phyloP scores from a whole-genome alignment of 1,140 invertebrate genomes.

The Aleiodes sp. region DNA sequence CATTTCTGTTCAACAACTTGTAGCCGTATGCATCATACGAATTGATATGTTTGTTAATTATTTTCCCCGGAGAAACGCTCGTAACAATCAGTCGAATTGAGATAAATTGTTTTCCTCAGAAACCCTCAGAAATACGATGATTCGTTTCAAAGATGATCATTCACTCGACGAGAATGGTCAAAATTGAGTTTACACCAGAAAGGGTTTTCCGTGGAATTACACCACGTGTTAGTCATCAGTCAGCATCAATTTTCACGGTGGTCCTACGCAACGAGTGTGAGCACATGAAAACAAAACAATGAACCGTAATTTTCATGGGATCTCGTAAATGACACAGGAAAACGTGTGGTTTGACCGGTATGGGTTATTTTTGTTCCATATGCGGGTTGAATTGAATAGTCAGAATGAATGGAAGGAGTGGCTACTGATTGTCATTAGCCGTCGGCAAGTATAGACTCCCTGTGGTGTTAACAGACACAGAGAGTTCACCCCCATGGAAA shows the following conservation, averaged over 20 bases:
- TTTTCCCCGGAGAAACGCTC: not conserved
- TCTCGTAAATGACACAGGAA: constrained; percentile 21
- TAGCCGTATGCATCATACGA: too few species aligned
- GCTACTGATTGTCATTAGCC: constrained; percentile 52
- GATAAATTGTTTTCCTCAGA: not conserved
- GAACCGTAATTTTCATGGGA: not conserved
- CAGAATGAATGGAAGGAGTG: constrained; percentile 38
- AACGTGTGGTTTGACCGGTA: constrained; percentile 42
- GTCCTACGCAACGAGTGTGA: constrained; percentile 1
- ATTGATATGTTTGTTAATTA: too few species aligned
- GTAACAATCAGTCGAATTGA: not conserved
- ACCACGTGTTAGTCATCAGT: constrained; percentile 42
- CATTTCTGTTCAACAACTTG: constrained; percentile 5
- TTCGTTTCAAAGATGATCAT: constrained; percentile 38
- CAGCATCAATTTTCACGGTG: constrained; percentile 31
- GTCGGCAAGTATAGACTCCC: constrained; percentile 43
- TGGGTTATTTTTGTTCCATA: constrained; percentile 37
- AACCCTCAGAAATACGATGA: not conserved
- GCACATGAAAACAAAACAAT: not conserved
- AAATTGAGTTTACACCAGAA: constrained; percentile 21
- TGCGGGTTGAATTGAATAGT: constrained; percentile 34
- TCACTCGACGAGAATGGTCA: constrained; percentile 15
- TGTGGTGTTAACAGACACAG: constrained; percentile 31
- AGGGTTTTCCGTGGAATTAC: constrained; percentile 34
- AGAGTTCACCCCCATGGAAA: not conserved